Conservation (phyloP, 2,888 invertebrate genomes). For the Philereme transversata region DNA sequence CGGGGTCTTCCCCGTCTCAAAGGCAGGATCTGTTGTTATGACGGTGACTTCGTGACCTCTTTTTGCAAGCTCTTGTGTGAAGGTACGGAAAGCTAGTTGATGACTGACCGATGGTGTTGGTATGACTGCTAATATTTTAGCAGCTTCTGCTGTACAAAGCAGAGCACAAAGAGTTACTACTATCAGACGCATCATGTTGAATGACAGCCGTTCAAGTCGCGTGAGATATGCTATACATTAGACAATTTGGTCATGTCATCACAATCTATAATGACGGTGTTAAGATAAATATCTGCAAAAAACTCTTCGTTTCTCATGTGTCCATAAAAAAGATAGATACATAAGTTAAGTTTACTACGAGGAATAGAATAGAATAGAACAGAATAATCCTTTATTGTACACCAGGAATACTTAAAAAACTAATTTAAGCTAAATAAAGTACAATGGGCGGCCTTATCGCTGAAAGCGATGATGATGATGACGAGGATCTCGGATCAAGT, state of each 20-base stretch:
- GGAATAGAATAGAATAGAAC: no score
- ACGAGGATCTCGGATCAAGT: no score
- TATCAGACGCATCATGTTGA: not conserved
- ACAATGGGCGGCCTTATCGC: no score
- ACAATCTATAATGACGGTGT: not conserved
- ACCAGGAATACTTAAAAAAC: no score
- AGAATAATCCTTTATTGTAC: no score
- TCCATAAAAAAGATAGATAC: no score
- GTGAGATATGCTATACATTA: not conserved
- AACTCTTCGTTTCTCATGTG: not conserved
- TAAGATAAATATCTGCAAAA: not conserved
- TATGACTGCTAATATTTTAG: constrained; percentile 55
- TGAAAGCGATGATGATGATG: no score
- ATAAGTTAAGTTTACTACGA: no score
- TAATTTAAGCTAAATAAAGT: no score
- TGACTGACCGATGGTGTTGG: constrained; percentile 61
- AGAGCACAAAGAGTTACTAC: not conserved
- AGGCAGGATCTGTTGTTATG: constrained; percentile 57
- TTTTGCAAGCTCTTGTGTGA: constrained; percentile 56
- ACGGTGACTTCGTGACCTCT: constrained; percentile 65
- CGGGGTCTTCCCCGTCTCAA: constrained; percentile 38
- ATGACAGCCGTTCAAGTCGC: not conserved
- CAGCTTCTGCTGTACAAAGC: constrained; percentile 22
- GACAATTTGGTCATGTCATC: not conserved
- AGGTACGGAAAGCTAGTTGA: constrained; percentile 49